Evolutionary conservation across 2,797 vertebrate genomes (phyloP).

Genomic region (Graptemys geographica): DNA sequence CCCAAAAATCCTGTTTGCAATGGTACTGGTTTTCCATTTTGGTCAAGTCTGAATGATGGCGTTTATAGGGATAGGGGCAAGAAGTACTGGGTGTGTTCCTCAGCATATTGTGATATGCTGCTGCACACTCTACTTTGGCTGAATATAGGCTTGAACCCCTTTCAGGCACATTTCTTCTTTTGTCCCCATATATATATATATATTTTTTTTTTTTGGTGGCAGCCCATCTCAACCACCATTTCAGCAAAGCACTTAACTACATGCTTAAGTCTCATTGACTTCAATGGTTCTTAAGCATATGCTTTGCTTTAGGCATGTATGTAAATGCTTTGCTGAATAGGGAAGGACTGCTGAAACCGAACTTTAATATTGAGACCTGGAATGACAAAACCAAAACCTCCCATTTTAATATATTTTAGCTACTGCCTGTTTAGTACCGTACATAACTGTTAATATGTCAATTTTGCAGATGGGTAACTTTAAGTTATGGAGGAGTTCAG

Average conservation of each 20-base stretch:
- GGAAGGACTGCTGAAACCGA: slow-evolving; percentile 65
- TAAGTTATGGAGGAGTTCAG: background rate
- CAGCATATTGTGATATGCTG: background rate
- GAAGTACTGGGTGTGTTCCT: background rate
- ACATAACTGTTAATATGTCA: background rate
- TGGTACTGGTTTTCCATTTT: background rate
- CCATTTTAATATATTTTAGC: slow-evolving; percentile 17
- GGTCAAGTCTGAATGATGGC: slow-evolving; percentile 11
- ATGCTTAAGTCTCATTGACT: background rate
- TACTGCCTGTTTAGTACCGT: slow-evolving; percentile 4
- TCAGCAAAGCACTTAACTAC: background rate
- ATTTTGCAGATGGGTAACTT: background rate
- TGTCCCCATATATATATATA: background rate
- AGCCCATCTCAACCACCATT: slow-evolving; percentile 31
- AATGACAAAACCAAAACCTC: slow-evolving; percentile 37
- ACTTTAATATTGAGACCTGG: slow-evolving; percentile 42
- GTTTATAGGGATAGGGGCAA: background rate
- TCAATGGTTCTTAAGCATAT: slow-evolving; percentile 66
- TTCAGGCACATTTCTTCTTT: slow-evolving; percentile 54
- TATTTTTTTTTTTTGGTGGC: slow-evolving; percentile 64
- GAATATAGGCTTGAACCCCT: slow-evolving; percentile 52
- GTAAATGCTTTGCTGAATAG: slow-evolving; percentile 26
- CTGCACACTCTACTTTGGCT: slow-evolving; percentile 21
- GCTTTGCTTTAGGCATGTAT: slow-evolving; percentile 70
- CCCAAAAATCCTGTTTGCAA: background rate